Conservation (phyloP, 2,113 vertebrate genomes). For the Aegithalos caudatus region DNA sequence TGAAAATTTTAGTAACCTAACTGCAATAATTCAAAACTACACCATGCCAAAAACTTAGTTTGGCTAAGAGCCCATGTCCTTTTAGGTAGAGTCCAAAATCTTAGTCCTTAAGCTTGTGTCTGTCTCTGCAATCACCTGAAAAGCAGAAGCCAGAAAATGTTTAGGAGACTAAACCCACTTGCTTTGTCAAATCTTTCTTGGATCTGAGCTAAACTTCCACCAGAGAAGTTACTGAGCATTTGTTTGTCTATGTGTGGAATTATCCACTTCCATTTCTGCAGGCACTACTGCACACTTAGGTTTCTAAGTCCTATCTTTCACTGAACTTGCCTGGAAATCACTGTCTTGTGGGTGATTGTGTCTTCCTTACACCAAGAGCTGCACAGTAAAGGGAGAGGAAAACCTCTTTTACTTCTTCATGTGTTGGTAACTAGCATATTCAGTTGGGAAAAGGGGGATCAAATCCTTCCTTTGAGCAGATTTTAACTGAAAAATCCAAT, state of each 20-base stretch:
- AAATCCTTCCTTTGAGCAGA: neutral
- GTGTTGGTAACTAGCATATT: neutral
- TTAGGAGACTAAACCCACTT: neutral
- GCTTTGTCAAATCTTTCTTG: neutral
- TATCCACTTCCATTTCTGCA: neutral
- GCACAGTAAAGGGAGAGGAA: neutral
- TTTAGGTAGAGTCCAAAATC: neutral
- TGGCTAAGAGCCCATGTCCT: neutral
- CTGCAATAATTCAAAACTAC: neutral
- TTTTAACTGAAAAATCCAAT: neutral
- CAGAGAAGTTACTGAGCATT: neutral
- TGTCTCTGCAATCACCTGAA: neutral
- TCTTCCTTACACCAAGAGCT: neutral
- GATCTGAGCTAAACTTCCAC: neutral
- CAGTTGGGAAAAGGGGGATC: neutral
- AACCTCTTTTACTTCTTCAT: neutral
- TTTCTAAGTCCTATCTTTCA: neutral
- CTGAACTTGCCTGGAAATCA: neutral
- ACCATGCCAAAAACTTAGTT: neutral
- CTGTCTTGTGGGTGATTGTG: fast-evolving
- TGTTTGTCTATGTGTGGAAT: neutral
- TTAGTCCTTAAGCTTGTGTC: neutral
- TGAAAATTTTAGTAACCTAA: neutral
- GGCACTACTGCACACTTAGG: fast-evolving
- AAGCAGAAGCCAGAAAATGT: neutral